phyloP scores from a whole-genome alignment of 2,888 invertebrate species.

The Brachylomia viminalis region DNA sequence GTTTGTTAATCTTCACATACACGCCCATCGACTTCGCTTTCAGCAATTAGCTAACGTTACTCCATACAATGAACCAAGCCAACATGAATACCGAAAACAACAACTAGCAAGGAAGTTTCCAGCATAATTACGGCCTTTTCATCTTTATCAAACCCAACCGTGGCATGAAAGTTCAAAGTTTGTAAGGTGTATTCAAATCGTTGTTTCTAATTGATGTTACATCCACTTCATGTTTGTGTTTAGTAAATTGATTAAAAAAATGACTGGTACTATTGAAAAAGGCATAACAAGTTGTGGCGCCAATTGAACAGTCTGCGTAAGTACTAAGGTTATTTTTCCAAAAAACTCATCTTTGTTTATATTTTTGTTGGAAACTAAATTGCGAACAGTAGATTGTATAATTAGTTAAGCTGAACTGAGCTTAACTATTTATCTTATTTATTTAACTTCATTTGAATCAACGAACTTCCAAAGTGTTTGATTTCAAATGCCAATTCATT shows the following conservation, averaged over 20 bases:
- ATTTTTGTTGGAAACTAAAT: not conserved
- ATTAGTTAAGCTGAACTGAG: conserved; percentile 1
- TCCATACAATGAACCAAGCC: not conserved
- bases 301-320: not conserved
- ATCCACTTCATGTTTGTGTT: not conserved
- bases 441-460: conserved; percentile 14
- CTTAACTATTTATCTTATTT: too few species aligned
- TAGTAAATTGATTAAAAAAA: not conserved
- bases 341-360: not conserved
- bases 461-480: conserved; percentile 12
- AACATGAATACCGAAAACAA: not conserved
- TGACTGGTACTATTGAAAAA: not conserved
- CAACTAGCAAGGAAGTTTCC: not conserved
- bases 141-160: not conserved
- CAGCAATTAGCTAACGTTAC: not conserved
- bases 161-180: not conserved
- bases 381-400: not conserved
- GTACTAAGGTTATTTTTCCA: not conserved
- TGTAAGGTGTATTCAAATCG: not conserved
- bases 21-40: not conserved
- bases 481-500: conserved; percentile 25
- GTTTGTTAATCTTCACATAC: not conserved
- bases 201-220: too few species aligned
- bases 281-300: too few species aligned
- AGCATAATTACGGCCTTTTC: not conserved